Conservation (phyloP, 2,113 vertebrate species). For the Benitochromis conjunctus region DNA sequence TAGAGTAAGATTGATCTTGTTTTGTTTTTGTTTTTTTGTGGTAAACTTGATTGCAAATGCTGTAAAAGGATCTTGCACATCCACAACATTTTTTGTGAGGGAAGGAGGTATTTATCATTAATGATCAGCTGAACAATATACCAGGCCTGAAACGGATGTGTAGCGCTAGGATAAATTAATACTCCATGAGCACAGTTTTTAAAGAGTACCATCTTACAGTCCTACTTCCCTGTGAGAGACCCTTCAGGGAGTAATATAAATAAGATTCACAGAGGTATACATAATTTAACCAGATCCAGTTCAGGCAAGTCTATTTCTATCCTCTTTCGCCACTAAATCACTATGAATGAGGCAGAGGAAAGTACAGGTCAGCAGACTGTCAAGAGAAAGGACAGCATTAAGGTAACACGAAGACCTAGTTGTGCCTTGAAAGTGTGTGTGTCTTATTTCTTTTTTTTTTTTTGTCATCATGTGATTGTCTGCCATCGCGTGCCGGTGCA, state of each 20-base stretch:
- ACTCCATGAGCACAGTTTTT: neutral
- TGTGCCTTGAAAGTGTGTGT: neutral
- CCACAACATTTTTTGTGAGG: neutral
- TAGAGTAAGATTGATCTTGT: slow-evolving; percentile 4
- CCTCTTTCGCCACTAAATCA: slow-evolving; percentile 23
- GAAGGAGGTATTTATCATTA: neutral
- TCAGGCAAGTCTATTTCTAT: slow-evolving; percentile 41
- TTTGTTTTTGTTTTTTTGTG: neutral
- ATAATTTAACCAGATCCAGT: slow-evolving; percentile 59
- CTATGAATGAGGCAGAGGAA: slow-evolving; percentile 31
- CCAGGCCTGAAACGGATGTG: neutral
- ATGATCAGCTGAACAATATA: neutral
- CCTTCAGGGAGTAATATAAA: slow-evolving; percentile 50
- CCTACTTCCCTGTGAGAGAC: neutral
- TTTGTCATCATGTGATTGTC: neutral
- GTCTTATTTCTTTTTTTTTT: neutral
- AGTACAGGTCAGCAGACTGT: slow-evolving; percentile 21
- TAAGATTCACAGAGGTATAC: slow-evolving; percentile 50
- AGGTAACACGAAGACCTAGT: slow-evolving; percentile 16
- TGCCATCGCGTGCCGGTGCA: neutral
- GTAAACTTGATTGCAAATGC: neutral
- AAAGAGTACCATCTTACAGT: slow-evolving; percentile 12
- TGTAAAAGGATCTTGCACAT: neutral
- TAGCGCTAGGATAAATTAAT: neutral
- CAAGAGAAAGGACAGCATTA: slow-evolving; percentile 17